Percentiles rank a stretch among this genome's conserved stretches.
phyloP scores from a whole-genome alignment of 2,888 invertebrate species.

The Norana najaformis region DNA sequence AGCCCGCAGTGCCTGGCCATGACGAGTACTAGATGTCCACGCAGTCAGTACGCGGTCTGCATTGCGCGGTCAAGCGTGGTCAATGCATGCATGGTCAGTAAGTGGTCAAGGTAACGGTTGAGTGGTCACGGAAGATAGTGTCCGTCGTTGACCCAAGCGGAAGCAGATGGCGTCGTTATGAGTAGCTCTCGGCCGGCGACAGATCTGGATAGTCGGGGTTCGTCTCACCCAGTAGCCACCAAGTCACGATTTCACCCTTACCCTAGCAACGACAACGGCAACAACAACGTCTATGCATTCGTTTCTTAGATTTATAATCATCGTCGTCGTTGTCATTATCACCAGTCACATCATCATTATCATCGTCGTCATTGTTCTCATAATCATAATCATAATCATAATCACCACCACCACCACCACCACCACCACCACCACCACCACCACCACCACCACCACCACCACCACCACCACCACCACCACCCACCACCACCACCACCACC shows the following conservation, averaged over 20 bases:
- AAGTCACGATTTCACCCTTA: conserved; percentile 49
- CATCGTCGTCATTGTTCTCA: neutral
- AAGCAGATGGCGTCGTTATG: neutral
- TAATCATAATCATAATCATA: conserved; percentile 32
- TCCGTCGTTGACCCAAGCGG: neutral
- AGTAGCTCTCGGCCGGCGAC: conserved; percentile 23
- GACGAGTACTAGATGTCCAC: neutral
- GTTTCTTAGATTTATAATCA: neutral
- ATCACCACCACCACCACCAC: conserved; percentile 25
- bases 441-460: neutral
- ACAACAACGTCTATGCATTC: neutral
- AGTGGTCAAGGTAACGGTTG: conserved; percentile 5
- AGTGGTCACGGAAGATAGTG: neutral
- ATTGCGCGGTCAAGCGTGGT: conserved; percentile 7
- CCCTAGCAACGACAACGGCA: conserved; percentile 41
- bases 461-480: conserved; percentile 27
- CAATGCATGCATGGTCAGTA: neutral
- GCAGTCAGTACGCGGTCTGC: neutral
- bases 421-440: neutral
- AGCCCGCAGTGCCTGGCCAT: neutral
- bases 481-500: neutral
- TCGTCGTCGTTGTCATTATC: conserved; percentile 33
- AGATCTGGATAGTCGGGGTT: conserved; percentile 20
- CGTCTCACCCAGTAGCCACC: conserved; percentile 48
- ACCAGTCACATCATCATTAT: neutral